Conservation (phyloP, 2,113 vertebrate genomes). For the Pao palembangensis region DNA sequence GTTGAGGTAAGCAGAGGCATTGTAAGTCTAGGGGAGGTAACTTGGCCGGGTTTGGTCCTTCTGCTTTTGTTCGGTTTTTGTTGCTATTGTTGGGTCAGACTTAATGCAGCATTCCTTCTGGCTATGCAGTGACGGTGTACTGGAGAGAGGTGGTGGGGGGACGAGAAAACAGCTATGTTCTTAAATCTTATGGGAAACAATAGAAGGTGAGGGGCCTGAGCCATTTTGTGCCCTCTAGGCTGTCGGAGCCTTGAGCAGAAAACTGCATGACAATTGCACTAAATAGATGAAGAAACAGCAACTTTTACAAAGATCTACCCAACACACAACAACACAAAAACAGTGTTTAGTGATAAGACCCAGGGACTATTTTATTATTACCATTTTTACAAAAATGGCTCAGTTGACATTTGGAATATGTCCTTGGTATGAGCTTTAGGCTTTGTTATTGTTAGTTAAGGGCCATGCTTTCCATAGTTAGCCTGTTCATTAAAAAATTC, state of each 20-base stretch:
- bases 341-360: no score
- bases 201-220: slow-evolving; percentile 48
- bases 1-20: slow-evolving; percentile 59
- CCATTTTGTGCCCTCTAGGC: slow-evolving; percentile 23
- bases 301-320: slow-evolving; percentile 6
- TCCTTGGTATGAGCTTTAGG: no score
- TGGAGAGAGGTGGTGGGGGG: slow-evolving; percentile 38
- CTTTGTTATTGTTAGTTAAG: background rate
- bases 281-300: slow-evolving; percentile 11
- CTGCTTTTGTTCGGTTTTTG: slow-evolving; percentile 68
- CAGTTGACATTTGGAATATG: no score
- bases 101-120: slow-evolving; percentile 64
- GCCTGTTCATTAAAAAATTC: slow-evolving; percentile 16
- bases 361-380: no score
- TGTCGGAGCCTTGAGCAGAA: slow-evolving; percentile 42
- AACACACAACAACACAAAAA: background rate
- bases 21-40: slow-evolving; percentile 64
- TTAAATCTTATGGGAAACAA: slow-evolving; percentile 61
- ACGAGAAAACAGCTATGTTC: slow-evolving; percentile 46
- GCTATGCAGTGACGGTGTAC: slow-evolving; percentile 30
- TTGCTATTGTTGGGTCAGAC: slow-evolving; percentile 70
- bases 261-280: slow-evolving; percentile 58
- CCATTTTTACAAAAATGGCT: no score
- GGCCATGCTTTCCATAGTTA: background rate
- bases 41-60: slow-evolving; percentile 56